Evolutionary conservation across 2,113 vertebrate species (phyloP), one percentile per base, ranked within the genome.

Genomic region (Ctenodactylus gundi): DNA sequence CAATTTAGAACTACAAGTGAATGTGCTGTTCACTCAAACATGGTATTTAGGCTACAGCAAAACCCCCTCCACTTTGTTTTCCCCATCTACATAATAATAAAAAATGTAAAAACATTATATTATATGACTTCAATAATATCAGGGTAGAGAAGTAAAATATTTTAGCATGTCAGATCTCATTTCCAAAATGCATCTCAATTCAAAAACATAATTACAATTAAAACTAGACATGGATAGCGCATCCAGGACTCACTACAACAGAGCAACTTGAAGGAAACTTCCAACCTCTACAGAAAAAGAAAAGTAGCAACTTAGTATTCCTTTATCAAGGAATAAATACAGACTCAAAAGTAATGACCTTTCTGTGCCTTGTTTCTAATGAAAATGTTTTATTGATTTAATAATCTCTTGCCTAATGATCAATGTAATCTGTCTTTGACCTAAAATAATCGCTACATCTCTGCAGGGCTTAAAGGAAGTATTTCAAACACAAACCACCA

Each of bases 151-250:
- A 84, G 46, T 41, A 85, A 21, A 80, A 36, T 21, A 49, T 87
- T 94, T 91, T 27, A 23, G 41, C 58, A n/a, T 46, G 41, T 27
- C 41, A 62, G 18, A n/a, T n/a, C 31, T 94, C 46, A 75, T 55
- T 53, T 95, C 81, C 21, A 97, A 97, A 80, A 92, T 25, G 13
- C 60, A 53, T 23, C 53, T 97, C 68, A 44, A 34, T 51, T 96
- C 83, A 31, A 95, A 96, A 86, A 91, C 21, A 27, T 58, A 96
- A 81, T 87, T 31, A 82, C 27, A 94, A 95, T 86, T 95, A 96
- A 97, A 96, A 60, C 7, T 94, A 87, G 84, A 25, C 60, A 29
- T 17, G 27, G 23, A 25, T 89, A 88, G 18, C 51, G 55, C 64
- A 78, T 73, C 23, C 18, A 60, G 55, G 0, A 51, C 49, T 55